Evolutionary conservation across 2,797 vertebrate genomes (phyloP).

Genomic region (Sebastes cheni): DNA sequence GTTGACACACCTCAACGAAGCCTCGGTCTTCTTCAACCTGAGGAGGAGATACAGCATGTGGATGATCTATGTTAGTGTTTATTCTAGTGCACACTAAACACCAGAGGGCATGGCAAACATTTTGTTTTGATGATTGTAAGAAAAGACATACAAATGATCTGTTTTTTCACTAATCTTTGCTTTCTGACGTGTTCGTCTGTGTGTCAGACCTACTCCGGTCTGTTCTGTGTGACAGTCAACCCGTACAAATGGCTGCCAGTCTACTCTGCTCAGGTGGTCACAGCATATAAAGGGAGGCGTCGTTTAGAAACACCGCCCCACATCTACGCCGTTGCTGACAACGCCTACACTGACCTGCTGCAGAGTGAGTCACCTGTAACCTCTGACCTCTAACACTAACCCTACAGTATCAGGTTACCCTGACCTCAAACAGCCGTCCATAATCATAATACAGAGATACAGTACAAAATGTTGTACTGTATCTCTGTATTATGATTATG

Average conservation of each 20-base stretch:
- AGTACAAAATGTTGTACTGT: not conserved
- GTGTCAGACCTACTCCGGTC: conserved; percentile 90
- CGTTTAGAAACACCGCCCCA: conserved; percentile 88
- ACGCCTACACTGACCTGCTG: conserved; percentile 91
- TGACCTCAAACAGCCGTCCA: no score
- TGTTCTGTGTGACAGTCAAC: conserved; percentile 94
- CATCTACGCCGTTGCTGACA: conserved; percentile 91
- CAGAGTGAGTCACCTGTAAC: conserved; percentile 84
- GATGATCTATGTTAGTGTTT: conserved; percentile 91
- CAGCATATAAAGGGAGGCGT: conserved; percentile 90
- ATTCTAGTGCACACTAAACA: fast-evolving
- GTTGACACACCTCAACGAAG: conserved; percentile 93
- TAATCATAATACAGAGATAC: no score
- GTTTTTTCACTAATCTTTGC: fast-evolving
- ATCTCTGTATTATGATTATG: not conserved
- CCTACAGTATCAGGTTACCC: not conserved
- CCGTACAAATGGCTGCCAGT: conserved; percentile 96
- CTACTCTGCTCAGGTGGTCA: conserved; percentile 85
- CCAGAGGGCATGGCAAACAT: not conserved
- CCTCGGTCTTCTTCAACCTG: conserved; percentile 91
- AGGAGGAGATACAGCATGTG: conserved; percentile 90
- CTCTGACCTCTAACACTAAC: not conserved
- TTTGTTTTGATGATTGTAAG: not conserved
- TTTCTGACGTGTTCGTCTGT: not conserved
- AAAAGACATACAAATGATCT: not conserved